These are phyloP conservation scores for Serilophus lunatus DNA, from an alignment of 2,113 vertebrate species.

Conservation along the genomic window DNA sequence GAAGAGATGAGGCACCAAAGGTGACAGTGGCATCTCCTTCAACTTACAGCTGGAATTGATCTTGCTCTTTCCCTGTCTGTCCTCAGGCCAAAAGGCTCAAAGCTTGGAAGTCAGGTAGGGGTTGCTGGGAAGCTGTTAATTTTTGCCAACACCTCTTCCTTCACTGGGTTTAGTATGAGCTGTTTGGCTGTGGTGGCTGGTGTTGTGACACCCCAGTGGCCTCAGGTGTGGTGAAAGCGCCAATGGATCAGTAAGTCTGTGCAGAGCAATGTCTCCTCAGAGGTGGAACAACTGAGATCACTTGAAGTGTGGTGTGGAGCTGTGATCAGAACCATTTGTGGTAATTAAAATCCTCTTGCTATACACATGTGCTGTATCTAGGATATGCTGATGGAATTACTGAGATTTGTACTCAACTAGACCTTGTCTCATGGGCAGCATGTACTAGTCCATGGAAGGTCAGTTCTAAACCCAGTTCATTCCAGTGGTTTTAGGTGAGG, in stretches of 20 bases:
- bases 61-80: background rate
- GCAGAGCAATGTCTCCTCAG: background rate
- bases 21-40: background rate
- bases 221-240: background rate
- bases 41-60: background rate
- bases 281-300: background rate
- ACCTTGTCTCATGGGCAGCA: background rate
- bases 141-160: accelerated
- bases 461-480: background rate
- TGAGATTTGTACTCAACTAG: background rate
- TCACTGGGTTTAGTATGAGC: background rate
- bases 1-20: background rate
- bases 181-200: background rate
- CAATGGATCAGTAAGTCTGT: background rate
- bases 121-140: background rate
- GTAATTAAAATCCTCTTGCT: background rate
- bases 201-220: background rate
- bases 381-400: background rate
- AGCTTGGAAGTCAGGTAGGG: background rate
- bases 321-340: background rate
- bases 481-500: background rate
- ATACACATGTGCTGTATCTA: background rate
- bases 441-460: background rate
- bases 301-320: background rate
- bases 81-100: background rate